Evolutionary conservation across 2,888 invertebrate species (phyloP), one percentile per base, ranked within the genome.

Genomic region (Nemotelus pantherinus): DNA sequence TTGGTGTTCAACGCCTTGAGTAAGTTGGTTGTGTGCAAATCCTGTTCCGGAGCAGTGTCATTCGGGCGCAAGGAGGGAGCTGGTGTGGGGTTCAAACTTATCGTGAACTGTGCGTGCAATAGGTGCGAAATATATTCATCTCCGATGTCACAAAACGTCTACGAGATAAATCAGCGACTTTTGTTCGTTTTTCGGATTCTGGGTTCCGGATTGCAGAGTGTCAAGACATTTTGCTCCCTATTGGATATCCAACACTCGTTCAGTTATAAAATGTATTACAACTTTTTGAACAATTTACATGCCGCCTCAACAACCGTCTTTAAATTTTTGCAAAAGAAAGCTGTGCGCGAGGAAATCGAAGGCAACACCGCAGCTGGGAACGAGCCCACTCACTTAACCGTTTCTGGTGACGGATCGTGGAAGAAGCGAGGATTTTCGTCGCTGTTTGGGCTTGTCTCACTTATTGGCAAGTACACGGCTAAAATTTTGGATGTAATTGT

Each of bases 361-460:
- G 10, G 7, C 53, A 58, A 58, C 58, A n/a, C 58, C 25, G 58
- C 7, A 58, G 25, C 58, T 58, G 58, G 25, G 10, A 58, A 58
- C 25, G 58, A 58, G 58, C 58, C 58, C 4, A 58, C 58, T 9
- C 58, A 58, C 58, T 58, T 64, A 44, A 4, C 64, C 43, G 64
- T 64, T 41, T 64, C 64, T 44, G 64, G 64, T 44, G 64, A 64
- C 43, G 64, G 64, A 43, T 43, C 43, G 7, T 64, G 44, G 64
- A 41, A 44, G 43, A 64, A 64, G 45, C 41, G 64, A 64, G 64
- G 64, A 64, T 64, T 64, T 44, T 64, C 64, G 44, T 64, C 64
- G 64, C 64, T 64, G 6, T 64, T 64, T 64, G 64, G 64, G 7
- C 45, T 64, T n/a, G 64, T 44, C 45, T 44, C 45, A 25, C 6